Percentiles rank a stretch among this genome's conserved stretches.
phyloP scores from a whole-genome alignment of 1,140 invertebrate genomes.

The Neelides sp. region DNA sequence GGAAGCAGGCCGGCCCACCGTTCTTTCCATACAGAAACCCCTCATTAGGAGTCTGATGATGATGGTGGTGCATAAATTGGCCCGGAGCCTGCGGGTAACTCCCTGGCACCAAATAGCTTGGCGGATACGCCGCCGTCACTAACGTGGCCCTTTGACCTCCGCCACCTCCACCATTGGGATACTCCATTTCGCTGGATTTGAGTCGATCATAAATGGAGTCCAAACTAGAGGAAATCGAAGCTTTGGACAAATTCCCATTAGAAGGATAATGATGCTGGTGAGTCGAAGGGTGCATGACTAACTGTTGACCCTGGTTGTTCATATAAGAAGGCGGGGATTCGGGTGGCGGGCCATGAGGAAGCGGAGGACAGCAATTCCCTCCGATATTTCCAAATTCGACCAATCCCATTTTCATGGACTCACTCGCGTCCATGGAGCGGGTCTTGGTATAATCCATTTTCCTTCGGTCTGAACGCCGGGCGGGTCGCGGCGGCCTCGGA shows the following conservation, averaged over 20 bases:
- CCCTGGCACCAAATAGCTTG: neutral
- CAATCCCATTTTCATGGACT: neutral
- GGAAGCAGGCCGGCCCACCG: neutral
- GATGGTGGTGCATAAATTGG: neutral
- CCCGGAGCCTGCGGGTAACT: neutral
- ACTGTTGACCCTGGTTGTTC: neutral
- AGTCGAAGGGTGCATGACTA: neutral
- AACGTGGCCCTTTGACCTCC: neutral
- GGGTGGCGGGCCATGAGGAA: neutral
- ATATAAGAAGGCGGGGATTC: neutral
- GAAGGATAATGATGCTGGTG: neutral
- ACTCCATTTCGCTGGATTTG: slow-evolving; percentile 8
- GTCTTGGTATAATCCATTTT: slow-evolving; percentile 21
- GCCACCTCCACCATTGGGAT: neutral
- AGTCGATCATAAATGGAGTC: slow-evolving; percentile 30
- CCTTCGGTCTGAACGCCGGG: slow-evolving; percentile 7
- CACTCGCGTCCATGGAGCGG: slow-evolving; percentile 23
- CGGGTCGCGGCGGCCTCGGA: slow-evolving; percentile 22
- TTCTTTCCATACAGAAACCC: too few relatives aligned
- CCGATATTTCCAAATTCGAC: neutral
- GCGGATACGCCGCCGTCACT: neutral
- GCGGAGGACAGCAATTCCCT: neutral
- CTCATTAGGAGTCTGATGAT: neutral
- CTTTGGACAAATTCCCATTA: neutral
- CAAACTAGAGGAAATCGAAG: slow-evolving; percentile 21